Conservation (phyloP, 2,113 vertebrate species). For the Brachypteracias leptosomus region DNA sequence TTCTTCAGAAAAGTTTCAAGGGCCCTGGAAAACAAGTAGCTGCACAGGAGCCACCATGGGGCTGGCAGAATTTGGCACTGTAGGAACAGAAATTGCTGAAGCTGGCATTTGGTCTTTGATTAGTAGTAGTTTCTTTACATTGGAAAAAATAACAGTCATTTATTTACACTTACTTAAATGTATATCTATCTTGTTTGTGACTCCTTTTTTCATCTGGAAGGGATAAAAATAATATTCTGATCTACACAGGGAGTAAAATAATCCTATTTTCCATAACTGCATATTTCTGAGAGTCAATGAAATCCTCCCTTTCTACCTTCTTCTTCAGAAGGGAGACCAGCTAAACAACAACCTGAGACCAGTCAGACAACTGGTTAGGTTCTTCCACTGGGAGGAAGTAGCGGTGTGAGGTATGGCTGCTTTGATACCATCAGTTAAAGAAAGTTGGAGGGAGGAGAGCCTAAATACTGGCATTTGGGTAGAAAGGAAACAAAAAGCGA, state of each 20-base stretch:
- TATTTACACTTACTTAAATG: background rate
- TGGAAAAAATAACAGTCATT: background rate
- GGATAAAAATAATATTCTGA: background rate
- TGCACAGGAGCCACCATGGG: background rate
- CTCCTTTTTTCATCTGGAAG: background rate
- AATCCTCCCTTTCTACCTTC: background rate
- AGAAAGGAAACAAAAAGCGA: background rate
- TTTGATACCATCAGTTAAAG: background rate
- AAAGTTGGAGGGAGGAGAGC: background rate
- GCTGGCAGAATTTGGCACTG: background rate
- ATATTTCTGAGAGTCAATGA: background rate
- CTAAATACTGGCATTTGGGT: background rate
- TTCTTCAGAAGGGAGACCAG: background rate
- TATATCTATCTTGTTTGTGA: background rate
- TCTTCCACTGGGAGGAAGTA: background rate
- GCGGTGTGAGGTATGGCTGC: background rate
- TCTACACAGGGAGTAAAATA: background rate
- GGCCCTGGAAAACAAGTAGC: fast-evolving
- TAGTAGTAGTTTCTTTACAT: background rate
- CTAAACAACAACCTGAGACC: background rate
- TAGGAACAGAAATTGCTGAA: background rate
- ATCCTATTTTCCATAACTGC: background rate
- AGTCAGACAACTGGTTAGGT: background rate
- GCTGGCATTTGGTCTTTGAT: background rate
- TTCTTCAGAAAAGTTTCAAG: background rate